Evolutionary conservation across 2,113 vertebrate genomes (phyloP), one percentile per base, ranked within the genome.

Genomic region (Thomomys bottae): DNA sequence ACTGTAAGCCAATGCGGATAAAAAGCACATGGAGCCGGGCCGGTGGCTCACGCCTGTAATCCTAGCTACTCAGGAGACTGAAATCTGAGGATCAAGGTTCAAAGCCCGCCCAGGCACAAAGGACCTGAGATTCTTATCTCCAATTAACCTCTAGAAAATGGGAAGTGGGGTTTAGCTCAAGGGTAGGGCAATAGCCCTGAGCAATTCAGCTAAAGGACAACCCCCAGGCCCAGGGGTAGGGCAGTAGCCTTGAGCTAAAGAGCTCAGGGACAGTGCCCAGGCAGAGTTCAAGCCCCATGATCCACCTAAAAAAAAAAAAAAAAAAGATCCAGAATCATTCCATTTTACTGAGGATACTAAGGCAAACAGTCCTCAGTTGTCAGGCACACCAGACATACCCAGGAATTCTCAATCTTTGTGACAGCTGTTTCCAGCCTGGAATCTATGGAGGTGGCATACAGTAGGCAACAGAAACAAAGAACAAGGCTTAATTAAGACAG

Each of bases 331-430:
- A 64, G n/a, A 96, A 91, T 89, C 20, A 2, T 4, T 9, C 26
- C 30, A 75, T 5, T 89, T 92, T 89, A 68, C 81, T 34, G 9
- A 84, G 11, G 18, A 78, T 38, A 88, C 15, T 59, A 32, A 92
- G 42, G 59, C 40, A 93, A 80, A 83, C 10, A 67, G n/a, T 15
- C 34, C 15, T 95, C 26, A 66, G 32, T 87, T 84, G 15, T 34
- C 45, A 76, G n/a, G 61, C 2, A 87, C 28, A 17, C 7, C 61
- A 79, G 59, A 94, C 20, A 88, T 17, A 84, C 5, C 6, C 23
- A 4, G 15, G 36, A 18, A n/a, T 67, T 88, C 59, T 73, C 30
- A 28, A 89, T 63, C 54, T 78, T 42, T 8, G 59, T 5, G 26
- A 34, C 45, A 68, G 38, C 20, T 26, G 11, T 67, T 81, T 93